Evolutionary conservation across 1,140 invertebrate species (phyloP), one percentile per base, ranked within the genome.

Genomic region (Pseudobourletiella spinata): DNA sequence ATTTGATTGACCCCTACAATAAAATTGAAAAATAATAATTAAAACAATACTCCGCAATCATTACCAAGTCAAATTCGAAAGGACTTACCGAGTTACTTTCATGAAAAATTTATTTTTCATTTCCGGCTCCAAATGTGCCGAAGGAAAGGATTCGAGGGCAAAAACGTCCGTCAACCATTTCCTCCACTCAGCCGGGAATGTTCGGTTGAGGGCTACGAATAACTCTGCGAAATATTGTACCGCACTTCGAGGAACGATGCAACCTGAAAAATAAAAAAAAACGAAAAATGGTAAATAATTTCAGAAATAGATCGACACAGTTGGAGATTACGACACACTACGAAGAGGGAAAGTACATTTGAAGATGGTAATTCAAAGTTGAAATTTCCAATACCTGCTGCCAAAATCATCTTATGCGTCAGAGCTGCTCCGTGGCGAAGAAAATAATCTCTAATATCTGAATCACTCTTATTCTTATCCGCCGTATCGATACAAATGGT

Each of bases 41-140:
- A 25, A 54, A 26, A 54, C 22, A 54, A 29, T n/a, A n/a, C n/a
- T n/a, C n/a, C n/a, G n/a, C n/a, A n/a, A n/a, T n/a, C n/a, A n/a
- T n/a, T n/a, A n/a, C n/a, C n/a, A n/a, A n/a, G n/a, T 39, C 35
- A 39, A 39, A 39, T 39, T 39, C 8, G 35, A 39, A 39, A 39
- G 8, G n/a, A 51, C 59, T 48, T 62, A 66, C 64, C 61, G 66
- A 22, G 64, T 66, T 32, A 69, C 46, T 64, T 64, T 69, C 22
- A 54, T 59, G 39, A 51, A 66, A 46, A 69, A 69, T 42, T 60
- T 66, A 25, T 29, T 59, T 56, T 69, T 69, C 15, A 51, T 48
- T 29, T 69, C 68, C 14, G 51, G 22, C 4, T 43, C 58, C 20
- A 57, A 42, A 26, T 69, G 64, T 3, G 44, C 26, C 25, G 68